Evolutionary conservation across 1,140 invertebrate genomes (phyloP), one percentile per base, ranked within the genome.

Genomic region (Papilio glaucus): DNA sequence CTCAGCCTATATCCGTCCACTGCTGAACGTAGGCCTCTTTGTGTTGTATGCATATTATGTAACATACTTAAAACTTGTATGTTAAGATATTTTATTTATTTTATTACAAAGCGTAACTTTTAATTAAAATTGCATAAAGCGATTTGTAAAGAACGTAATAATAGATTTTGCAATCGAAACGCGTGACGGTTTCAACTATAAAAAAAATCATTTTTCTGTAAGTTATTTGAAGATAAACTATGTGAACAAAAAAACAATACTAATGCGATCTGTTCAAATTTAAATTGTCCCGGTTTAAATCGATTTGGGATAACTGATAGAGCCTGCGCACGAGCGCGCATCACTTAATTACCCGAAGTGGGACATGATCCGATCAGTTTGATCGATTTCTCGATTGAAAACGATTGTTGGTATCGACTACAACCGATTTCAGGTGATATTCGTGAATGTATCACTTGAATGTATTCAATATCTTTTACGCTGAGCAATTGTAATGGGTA

Each of bases 311-410:
- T 24, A 53, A 53, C 15, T 18, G 21, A 26, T 53, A 53, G 7
- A 53, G 21, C 21, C 42, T 45, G n/a, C 39, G 15, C 49, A 53
- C 49, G 2, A 12, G 21, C 49, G 45, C 6, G 12, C 49, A 53
- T 53, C 45, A 53, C 49, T 53, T 53, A 53, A 53, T 53, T 53
- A 24, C 18, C 49, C 49, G 18, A 53, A 53, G 49, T 53, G 49
- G 49, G 49, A 53, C 49, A 53, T 53, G 49, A 26, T 12, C 49
- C 49, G 18, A 26, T 53, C 21, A 53, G 8, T 0, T 24, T 53
- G 12, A 53, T 53, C 18, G 49, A 53, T 18, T 53, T 53, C 49
- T 53, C 5, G 49, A 53, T 53, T 53, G 18, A 3, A 24, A 2
- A 12, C 49, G 18, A 53, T 53, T 53, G 21, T 26, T 49, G 5